A percentile compares a stretch with the other conserved stretches of the same genome.
These are phyloP conservation scores for Takifugu bimaculatus DNA, from an alignment of 2,113 vertebrate species.

Conservation along the genomic window DNA sequence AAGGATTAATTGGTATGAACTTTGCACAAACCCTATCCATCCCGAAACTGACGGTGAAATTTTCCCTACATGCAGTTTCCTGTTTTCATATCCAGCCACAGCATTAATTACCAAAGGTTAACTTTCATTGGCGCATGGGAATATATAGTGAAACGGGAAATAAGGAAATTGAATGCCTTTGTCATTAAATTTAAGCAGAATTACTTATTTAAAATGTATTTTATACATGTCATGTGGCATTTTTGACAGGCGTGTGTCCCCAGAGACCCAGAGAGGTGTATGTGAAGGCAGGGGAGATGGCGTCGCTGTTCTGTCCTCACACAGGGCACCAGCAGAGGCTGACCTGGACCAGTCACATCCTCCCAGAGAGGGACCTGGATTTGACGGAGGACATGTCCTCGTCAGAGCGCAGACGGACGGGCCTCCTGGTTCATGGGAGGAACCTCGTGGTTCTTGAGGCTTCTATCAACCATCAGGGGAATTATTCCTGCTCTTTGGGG, in stretches of 20 bases:
- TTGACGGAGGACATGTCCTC: slow-evolving; percentile 23
- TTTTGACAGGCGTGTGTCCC: slow-evolving; percentile 20
- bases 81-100: too few species aligned
- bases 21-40: too few species aligned
- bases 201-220: too few species aligned
- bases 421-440: slow-evolving; percentile 13
- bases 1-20: too few species aligned
- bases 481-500: slow-evolving; percentile 53
- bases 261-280: not conserved
- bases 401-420: slow-evolving; percentile 18
- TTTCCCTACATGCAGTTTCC: too few species aligned
- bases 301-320: slow-evolving; percentile 19
- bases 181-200: not conserved
- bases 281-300: slow-evolving; percentile 39
- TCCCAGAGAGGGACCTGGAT: not conserved
- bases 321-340: fast-evolving
- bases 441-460: slow-evolving; percentile 32
- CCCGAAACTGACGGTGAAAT: too few species aligned
- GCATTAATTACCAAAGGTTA: too few species aligned
- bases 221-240: not conserved
- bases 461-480: slow-evolving; percentile 41
- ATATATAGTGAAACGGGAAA: too few species aligned
- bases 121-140: too few species aligned
- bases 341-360: slow-evolving; percentile 33
- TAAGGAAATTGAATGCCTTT: too few species aligned